These are phyloP conservation scores for Amblyjoppa fuscipennis DNA, from an alignment of 2,888 invertebrate species.

Conservation along the genomic window DNA sequence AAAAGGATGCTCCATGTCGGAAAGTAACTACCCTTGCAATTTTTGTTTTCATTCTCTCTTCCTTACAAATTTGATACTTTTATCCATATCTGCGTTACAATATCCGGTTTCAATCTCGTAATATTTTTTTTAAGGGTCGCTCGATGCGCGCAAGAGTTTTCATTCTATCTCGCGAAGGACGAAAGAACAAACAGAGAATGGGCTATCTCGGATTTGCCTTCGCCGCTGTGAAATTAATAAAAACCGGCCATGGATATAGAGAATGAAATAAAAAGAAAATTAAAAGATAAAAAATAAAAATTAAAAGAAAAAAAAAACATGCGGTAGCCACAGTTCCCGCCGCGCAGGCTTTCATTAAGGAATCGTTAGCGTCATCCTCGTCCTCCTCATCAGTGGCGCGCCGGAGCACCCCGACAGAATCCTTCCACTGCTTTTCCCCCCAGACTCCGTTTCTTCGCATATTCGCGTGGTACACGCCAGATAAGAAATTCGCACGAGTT, in stretches of 20 bases:
- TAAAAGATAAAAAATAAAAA: constrained; percentile 49
- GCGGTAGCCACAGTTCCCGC: constrained; percentile 64
- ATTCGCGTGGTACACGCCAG: not conserved
- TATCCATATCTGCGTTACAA: not conserved
- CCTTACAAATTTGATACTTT: not conserved
- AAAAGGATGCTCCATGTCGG: not conserved
- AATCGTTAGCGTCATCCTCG: constrained; percentile 79
- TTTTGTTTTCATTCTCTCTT: not conserved
- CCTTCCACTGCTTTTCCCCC: constrained; percentile 35
- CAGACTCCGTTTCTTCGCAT: constrained; percentile 3
- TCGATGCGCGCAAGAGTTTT: not conserved
- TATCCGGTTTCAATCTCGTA: not conserved
- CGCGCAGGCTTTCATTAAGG: constrained; percentile 80
- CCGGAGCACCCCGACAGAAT: constrained; percentile 39
- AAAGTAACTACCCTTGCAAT: not conserved
- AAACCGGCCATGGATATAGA: too few relatives aligned
- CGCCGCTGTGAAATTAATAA: constrained; percentile 38
- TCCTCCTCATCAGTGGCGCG: constrained; percentile 78
- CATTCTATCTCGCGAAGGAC: not conserved
- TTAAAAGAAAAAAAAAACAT: constrained; percentile 69
- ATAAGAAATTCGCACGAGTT: not conserved
- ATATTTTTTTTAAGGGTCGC: not conserved
- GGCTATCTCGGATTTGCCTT: constrained; percentile 38
- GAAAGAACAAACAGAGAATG: constrained; percentile 8
- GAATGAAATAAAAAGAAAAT: constrained; percentile 21